phyloP scores from a whole-genome alignment of 2,888 invertebrate genomes.

The Eumacrocentrus americanus region DNA sequence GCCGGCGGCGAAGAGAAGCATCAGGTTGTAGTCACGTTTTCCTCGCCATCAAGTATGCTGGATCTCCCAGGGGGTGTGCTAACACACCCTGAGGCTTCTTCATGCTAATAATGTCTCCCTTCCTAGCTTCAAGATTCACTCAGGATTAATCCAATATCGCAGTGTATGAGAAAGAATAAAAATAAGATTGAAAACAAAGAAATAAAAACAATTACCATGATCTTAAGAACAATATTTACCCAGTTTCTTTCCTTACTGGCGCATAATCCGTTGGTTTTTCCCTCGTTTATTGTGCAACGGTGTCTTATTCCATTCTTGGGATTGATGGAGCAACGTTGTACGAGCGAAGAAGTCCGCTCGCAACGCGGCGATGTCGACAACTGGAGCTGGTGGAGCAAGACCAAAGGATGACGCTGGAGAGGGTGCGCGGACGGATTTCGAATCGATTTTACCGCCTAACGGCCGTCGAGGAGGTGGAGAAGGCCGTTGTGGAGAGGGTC shows the following conservation, averaged over 20 bases:
- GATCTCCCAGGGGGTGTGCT: too few species aligned
- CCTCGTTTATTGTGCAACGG: too few species aligned
- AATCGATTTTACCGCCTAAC: slow-evolving; percentile 49
- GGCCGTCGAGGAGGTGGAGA: background rate
- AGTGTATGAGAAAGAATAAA: background rate
- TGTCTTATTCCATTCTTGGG: slow-evolving; percentile 5
- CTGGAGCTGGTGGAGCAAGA: slow-evolving; percentile 40
- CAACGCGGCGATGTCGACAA: slow-evolving; percentile 48
- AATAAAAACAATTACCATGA: too few species aligned
- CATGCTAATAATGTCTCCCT: too few species aligned
- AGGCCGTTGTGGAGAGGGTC: slow-evolving; percentile 14
- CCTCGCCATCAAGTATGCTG: background rate
- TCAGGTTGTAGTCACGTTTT: slow-evolving; percentile 48
- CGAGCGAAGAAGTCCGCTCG: slow-evolving; percentile 33
- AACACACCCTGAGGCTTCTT: background rate
- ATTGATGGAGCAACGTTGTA: background rate
- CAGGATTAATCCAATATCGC: background rate
- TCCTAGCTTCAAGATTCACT: too few species aligned
- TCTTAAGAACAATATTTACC: too few species aligned
- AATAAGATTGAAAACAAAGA: too few species aligned
- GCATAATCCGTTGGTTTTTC: background rate
- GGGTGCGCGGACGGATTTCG: slow-evolving; percentile 54
- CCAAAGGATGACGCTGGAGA: slow-evolving; percentile 35
- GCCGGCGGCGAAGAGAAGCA: slow-evolving; percentile 40
- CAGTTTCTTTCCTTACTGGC: background rate